Conservation (phyloP, 2,797 vertebrate genomes). For the Ataeniobius toweri region DNA sequence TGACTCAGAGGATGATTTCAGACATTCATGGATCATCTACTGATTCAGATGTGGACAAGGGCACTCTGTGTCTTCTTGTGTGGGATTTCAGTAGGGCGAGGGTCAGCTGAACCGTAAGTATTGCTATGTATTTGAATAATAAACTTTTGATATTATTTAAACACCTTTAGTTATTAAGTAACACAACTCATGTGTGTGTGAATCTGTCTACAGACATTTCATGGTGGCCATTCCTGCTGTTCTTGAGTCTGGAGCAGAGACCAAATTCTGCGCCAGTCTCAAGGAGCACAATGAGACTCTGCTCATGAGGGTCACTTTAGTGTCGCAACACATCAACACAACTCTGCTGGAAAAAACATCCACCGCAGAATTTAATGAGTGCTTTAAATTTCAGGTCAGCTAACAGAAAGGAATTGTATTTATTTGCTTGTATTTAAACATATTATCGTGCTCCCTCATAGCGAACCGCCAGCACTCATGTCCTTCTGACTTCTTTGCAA, state of each 20-base stretch:
- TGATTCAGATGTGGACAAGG: slow-evolving; percentile 50
- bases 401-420: background rate
- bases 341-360: slow-evolving; percentile 51
- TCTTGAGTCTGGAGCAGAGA: slow-evolving; percentile 63
- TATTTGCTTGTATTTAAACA: background rate
- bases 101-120: slow-evolving; percentile 59
- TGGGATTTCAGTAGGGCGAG: slow-evolving; percentile 34
- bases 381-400: slow-evolving; percentile 66
- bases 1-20: background rate
- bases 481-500: background rate
- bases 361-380: slow-evolving; percentile 57
- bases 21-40: slow-evolving; percentile 4
- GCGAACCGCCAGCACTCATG: background rate
- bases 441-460: background rate
- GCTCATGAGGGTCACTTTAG: slow-evolving; percentile 63
- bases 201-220: slow-evolving; percentile 60
- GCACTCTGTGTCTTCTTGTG: slow-evolving; percentile 43
- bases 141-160: background rate
- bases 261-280: slow-evolving; percentile 69
- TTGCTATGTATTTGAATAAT: background rate
- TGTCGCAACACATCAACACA: slow-evolving; percentile 18
- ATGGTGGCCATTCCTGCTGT: slow-evolving; percentile 71
- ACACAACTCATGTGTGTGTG: background rate
- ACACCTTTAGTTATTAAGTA: background rate
- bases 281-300: slow-evolving; percentile 67